phyloP scores from a whole-genome alignment of 2,797 vertebrate genomes.

The Chromis chromis region DNA sequence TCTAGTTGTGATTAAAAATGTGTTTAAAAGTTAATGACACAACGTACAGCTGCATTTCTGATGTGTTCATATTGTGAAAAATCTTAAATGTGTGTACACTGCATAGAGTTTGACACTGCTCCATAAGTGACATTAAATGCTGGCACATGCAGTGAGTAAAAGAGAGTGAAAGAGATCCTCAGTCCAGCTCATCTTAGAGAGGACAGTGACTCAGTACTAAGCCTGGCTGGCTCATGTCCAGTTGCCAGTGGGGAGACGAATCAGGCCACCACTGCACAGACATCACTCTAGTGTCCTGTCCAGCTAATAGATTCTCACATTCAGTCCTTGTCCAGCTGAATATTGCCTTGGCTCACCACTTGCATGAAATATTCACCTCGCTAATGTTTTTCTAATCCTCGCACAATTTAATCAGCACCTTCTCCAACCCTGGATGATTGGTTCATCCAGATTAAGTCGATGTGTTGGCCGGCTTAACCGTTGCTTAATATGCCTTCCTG shows the following conservation, averaged over 20 bases:
- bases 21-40: not conserved
- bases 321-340: conserved; percentile 22
- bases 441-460: conserved; percentile 59
- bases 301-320: conserved; percentile 35
- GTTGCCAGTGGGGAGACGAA: conserved; percentile 57
- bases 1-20: not conserved
- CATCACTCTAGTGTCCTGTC: conserved; percentile 21
- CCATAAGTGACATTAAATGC: not conserved
- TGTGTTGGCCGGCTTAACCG: conserved; percentile 35
- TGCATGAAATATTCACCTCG: conserved; percentile 15
- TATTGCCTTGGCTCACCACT: conserved; percentile 9
- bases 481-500: conserved; percentile 32
- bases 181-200: conserved; percentile 39
- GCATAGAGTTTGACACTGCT: not conserved
- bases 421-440: conserved; percentile 38
- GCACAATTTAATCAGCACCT: conserved; percentile 44
- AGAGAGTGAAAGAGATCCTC: conserved; percentile 39
- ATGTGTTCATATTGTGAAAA: not conserved
- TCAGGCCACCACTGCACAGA: conserved; percentile 64
- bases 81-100: not conserved
- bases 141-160: conserved; percentile 22
- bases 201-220: conserved; percentile 62
- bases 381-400: conserved; percentile 37
- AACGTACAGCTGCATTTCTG: not conserved
- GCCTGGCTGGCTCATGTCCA: conserved; percentile 65